phyloP scores from a whole-genome alignment of 2,888 invertebrate species.

The Odontomyia ornata region DNA sequence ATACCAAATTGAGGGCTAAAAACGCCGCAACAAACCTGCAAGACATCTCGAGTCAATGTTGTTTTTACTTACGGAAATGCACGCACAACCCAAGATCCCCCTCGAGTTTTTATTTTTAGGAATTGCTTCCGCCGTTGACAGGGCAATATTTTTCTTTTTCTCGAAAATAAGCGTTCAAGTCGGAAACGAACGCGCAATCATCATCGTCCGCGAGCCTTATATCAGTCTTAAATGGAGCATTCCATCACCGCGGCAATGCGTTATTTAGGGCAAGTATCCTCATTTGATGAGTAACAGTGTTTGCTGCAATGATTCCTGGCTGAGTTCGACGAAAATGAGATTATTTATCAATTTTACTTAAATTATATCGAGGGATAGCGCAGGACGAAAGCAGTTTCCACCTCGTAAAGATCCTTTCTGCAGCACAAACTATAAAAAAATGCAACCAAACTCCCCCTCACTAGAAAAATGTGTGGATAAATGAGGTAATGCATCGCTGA shows the following conservation, averaged over 20 bases:
- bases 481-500: background rate
- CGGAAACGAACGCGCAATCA: background rate
- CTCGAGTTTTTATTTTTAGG: constrained; percentile 45
- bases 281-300: background rate
- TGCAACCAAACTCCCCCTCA: background rate
- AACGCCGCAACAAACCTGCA: constrained; percentile 8
- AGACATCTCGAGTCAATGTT: constrained; percentile 10
- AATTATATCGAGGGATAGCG: no score
- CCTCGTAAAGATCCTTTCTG: background rate
- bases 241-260: background rate
- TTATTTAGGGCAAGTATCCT: constrained; percentile 27
- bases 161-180: constrained; percentile 26
- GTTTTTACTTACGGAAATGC: constrained; percentile 12
- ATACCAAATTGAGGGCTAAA: background rate
- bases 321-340: no score
- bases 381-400: no score
- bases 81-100: constrained; percentile 31
- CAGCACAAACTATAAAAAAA: background rate
- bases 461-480: constrained; percentile 17
- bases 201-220: constrained; percentile 3
- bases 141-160: constrained; percentile 14
- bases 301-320: background rate
- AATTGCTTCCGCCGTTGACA: constrained; percentile 42
- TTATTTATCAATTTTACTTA: no score
- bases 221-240: constrained; percentile 24